Evolutionary conservation across 37 sponge, comb jelly and placozoan species (phyloP), one percentile per base, ranked within the genome.

Genomic region (Agelas oroides): DNA sequence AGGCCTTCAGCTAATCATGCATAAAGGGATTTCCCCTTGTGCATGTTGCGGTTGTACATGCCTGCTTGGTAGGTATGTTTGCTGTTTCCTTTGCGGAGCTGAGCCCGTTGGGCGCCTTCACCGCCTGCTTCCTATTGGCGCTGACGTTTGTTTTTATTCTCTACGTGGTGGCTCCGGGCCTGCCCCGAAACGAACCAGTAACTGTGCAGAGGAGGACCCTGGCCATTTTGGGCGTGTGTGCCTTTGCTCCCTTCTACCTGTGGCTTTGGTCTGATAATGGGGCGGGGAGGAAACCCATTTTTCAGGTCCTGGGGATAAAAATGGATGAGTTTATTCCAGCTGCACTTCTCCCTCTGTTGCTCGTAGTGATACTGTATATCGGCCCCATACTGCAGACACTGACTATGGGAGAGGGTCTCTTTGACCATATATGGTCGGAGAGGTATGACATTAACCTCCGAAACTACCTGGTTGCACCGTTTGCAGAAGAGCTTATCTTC

Each of bases 401-500:
- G 27, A 63, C 73, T 2, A 53, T 28, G 18, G 70, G 76, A 13
- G 52, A 70, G 0, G 52, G 21, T 53, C 30, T 57, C 18, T 67
- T 73, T 17, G 17, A 2, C 1, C 68, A 52, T 34, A 20, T 84
- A 14, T 36, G 21, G 25, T 1, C 1, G 0, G 77, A 88, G 65
- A 69, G 90, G 60, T 57, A 33, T 65, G 90, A 93, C 52, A 60
- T 97, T 20, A 63, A 77, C 28, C 11, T 97, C 8, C 78, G 97
- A 33, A 91, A 94, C 75, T 86, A 84, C 28, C 40, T 97, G 20
- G 79, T 94, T 18, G 98, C 98, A 35, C 98, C 98, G 0, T 30
- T 97, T 18, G 84, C 93, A 28, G 98, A 97, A 46, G 98, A 97
- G 77, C 62, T 95, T 31, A 87, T 98, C 18, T 98, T 94, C 59